A percentile compares a stretch with the other conserved stretches of the same genome.
Conservation (phyloP, 2,797 vertebrate species). For the Rachycentron canadum region DNA sequence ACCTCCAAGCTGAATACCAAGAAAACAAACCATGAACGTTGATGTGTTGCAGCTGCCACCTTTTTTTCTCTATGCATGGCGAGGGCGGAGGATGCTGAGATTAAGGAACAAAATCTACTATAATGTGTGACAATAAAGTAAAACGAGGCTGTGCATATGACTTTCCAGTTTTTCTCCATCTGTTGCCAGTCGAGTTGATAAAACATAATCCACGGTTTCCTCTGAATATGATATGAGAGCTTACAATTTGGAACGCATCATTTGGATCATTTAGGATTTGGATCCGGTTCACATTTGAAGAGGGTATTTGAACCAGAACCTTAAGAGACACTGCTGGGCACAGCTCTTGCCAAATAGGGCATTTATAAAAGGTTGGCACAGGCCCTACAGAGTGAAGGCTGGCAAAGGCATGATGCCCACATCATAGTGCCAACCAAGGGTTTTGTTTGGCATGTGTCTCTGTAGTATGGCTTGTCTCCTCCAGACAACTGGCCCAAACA, state of each 20-base stretch:
- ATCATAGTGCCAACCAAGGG: slow-evolving; percentile 80
- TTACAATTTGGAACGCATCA: slow-evolving; percentile 84
- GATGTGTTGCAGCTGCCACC: slow-evolving; percentile 68
- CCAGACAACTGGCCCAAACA: slow-evolving; percentile 76
- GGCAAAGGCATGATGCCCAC: slow-evolving; percentile 82
- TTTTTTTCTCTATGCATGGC: slow-evolving; percentile 20
- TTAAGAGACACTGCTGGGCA: slow-evolving; percentile 83
- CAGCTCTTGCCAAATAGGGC: slow-evolving; percentile 83
- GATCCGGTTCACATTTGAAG: slow-evolving; percentile 81
- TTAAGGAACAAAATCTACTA: slow-evolving; percentile 70
- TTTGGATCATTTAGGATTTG: slow-evolving; percentile 84
- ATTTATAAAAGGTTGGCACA: slow-evolving; percentile 84
- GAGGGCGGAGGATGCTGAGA: slow-evolving; percentile 55
- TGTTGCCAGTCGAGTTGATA: slow-evolving; percentile 80
- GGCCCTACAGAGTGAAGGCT: slow-evolving; percentile 79
- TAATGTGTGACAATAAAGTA: slow-evolving; percentile 75
- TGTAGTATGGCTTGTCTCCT: slow-evolving; percentile 78
- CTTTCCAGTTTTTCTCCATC: slow-evolving; percentile 76
- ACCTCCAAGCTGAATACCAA: slow-evolving; percentile 59
- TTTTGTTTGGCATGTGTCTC: slow-evolving; percentile 84
- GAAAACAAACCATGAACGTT: slow-evolving; percentile 64
- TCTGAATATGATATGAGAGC: slow-evolving; percentile 81
- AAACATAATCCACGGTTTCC: slow-evolving; percentile 81
- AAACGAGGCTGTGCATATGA: slow-evolving; percentile 70
- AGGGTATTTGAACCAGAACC: slow-evolving; percentile 83